A percentile compares a stretch with the other conserved stretches of the same genome.
Conservation (phyloP, 2,113 vertebrate genomes). For the Zapornia atra region DNA sequence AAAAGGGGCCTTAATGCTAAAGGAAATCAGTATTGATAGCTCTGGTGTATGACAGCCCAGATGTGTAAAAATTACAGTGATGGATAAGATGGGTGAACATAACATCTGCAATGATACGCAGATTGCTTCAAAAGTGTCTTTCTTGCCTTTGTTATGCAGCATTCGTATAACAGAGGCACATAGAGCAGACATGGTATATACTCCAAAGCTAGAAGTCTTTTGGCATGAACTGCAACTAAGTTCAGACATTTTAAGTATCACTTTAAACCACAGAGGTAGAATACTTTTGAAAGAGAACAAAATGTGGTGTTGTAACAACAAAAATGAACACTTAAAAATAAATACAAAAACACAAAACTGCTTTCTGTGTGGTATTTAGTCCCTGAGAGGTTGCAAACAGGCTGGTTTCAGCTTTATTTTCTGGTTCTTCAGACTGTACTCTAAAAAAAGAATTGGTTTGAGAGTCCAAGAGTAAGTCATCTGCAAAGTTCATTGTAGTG, state of each 20-base stretch:
- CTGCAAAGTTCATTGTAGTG: conserved; percentile 65
- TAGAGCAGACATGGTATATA: neutral
- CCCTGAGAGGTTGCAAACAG: conserved; percentile 7
- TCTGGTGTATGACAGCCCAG: neutral
- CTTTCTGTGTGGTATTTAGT: conserved; percentile 38
- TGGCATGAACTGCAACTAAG: neutral
- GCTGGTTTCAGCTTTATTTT: conserved; percentile 60
- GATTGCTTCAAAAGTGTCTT: neutral
- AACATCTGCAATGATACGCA: neutral
- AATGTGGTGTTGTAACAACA: conserved; percentile 3
- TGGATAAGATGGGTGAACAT: neutral
- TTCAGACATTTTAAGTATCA: neutral
- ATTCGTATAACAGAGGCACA: neutral
- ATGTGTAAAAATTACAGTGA: neutral
- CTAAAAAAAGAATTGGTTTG: conserved; percentile 40
- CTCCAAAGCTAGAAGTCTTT: neutral
- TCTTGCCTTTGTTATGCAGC: neutral
- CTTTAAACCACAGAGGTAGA: neutral
- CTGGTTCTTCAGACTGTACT: conserved; percentile 23
- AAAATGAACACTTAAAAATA: neutral
- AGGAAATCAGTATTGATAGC: neutral
- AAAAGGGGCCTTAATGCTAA: neutral
- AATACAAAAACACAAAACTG: neutral
- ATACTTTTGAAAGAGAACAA: neutral
- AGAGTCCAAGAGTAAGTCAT: conserved; percentile 33